Conservation (phyloP, 2,888 invertebrate species). For the Caradrina kadenii region DNA sequence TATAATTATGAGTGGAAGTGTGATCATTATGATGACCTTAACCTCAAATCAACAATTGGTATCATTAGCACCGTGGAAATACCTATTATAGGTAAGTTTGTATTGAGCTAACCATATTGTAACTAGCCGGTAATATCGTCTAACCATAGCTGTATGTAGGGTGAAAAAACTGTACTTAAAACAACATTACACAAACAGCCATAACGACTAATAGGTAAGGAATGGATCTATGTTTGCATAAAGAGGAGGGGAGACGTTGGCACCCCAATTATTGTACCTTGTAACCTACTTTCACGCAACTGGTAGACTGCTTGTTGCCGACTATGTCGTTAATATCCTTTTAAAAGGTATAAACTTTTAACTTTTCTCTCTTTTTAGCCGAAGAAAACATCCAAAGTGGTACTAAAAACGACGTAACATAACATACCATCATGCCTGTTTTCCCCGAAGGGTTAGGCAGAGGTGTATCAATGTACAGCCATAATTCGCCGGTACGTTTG, state of each 20-base stretch:
- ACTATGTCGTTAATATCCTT: constrained; percentile 56
- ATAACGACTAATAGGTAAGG: constrained; percentile 36
- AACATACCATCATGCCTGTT: too few species aligned
- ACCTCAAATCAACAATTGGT: background rate
- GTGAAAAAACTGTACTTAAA: constrained; percentile 27
- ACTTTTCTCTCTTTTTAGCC: too few species aligned
- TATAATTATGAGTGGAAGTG: background rate
- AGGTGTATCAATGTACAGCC: too few species aligned
- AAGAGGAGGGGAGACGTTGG: constrained; percentile 41
- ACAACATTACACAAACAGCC: constrained; percentile 23
- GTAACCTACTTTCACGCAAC: constrained; percentile 69
- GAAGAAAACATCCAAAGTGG: too few species aligned
- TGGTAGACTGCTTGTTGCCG: constrained; percentile 63
- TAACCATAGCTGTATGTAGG: constrained; percentile 14
- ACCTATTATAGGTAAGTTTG: background rate
- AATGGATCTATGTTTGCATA: constrained; percentile 61
- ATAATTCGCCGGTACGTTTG: too few species aligned
- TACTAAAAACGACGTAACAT: too few species aligned
- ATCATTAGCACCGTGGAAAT: background rate
- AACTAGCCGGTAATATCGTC: constrained; percentile 1
- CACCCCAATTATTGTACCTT: constrained; percentile 69
- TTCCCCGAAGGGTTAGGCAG: too few species aligned
- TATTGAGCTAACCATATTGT: background rate
- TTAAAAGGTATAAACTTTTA: constrained; percentile 44
- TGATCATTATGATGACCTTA: background rate